These are phyloP conservation scores for Chitala chitala DNA, from an alignment of 2,113 vertebrate species.

Conservation along the genomic window DNA sequence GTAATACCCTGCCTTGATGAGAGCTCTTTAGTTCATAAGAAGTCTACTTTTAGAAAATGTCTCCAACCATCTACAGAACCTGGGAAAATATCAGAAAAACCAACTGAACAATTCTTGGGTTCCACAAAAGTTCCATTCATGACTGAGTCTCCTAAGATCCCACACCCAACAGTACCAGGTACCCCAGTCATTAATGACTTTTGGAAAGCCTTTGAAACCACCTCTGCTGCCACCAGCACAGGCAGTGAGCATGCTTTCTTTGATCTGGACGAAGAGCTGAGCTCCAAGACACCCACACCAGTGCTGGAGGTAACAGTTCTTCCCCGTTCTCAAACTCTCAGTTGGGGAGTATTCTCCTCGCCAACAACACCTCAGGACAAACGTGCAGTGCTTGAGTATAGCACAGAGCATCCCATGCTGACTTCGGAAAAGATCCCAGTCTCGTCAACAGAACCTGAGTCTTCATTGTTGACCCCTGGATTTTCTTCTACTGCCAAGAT, in stretches of 20 bases:
- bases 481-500: not conserved
- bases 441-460: conserved; percentile 24
- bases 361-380: conserved; percentile 45
- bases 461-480: not conserved
- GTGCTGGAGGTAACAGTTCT: conserved; percentile 43
- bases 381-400: conserved; percentile 49
- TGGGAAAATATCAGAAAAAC: not conserved
- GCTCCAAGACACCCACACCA: conserved; percentile 6
- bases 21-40: not conserved
- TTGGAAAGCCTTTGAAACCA: not conserved
- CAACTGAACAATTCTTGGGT: conserved; percentile 20
- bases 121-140: conserved; percentile 26
- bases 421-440: conserved; percentile 21
- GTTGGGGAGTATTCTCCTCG: conserved; percentile 32
- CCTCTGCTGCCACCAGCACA: not conserved
- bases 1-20: conserved; percentile 27
- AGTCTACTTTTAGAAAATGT: not conserved
- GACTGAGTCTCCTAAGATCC: conserved; percentile 3
- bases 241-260: not conserved
- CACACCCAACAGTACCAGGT: conserved; percentile 13
- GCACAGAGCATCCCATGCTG: conserved; percentile 31
- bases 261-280: conserved; percentile 32
- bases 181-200: conserved; percentile 17
- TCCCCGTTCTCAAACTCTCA: conserved; percentile 35
- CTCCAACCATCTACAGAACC: not conserved